phyloP scores from a whole-genome alignment of 2,113 vertebrate genomes.

The Pelmatolapia mariae region DNA sequence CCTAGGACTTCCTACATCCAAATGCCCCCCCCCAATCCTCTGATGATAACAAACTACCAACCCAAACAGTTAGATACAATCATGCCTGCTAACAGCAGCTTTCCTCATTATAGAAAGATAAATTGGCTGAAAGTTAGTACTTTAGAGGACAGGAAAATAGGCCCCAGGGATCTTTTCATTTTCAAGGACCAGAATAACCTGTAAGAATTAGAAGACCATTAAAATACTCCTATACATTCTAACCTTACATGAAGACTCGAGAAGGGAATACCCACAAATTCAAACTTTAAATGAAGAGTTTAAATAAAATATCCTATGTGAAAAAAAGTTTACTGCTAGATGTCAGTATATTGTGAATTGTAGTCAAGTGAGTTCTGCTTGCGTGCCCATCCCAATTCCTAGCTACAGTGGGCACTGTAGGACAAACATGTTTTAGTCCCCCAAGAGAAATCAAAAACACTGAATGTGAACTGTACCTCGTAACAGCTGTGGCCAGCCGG shows the following conservation, averaged over 20 bases:
- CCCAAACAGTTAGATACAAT: neutral
- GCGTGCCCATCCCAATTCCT: neutral
- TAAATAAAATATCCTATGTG: neutral
- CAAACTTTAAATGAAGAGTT: neutral
- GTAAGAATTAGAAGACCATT: neutral
- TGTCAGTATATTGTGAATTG: neutral
- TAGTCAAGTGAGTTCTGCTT: neutral
- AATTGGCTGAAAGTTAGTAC: neutral
- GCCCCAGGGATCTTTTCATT: neutral
- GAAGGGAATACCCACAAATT: neutral
- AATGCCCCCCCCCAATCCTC: neutral
- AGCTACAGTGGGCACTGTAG: neutral
- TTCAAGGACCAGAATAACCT: neutral
- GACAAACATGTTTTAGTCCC: neutral
- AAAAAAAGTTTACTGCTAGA: neutral
- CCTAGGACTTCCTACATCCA: neutral
- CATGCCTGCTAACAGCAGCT: neutral
- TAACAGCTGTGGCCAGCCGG: neutral
- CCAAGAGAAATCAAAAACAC: neutral
- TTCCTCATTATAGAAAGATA: neutral
- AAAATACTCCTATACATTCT: neutral
- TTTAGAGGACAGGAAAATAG: neutral
- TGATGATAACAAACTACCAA: neutral
- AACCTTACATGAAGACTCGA: rapidly evolving
- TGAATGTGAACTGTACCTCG: neutral